A percentile compares a stretch with the other conserved stretches of the same genome.
phyloP scores from a whole-genome alignment of 1,140 invertebrate genomes.

The Tetragnatha versicolor region DNA sequence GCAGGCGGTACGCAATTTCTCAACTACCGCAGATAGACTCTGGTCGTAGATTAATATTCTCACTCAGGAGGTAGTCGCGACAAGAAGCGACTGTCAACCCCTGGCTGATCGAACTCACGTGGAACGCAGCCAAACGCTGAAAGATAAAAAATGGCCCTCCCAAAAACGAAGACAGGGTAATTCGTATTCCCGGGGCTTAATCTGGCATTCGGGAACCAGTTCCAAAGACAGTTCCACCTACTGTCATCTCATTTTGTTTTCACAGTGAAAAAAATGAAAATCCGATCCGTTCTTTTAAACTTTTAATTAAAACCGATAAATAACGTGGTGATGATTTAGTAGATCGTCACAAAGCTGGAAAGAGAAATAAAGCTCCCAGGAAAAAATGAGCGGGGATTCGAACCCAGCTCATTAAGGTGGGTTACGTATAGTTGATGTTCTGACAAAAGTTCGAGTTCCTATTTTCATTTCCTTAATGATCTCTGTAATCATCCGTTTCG shows the following conservation, averaged over 20 bases:
- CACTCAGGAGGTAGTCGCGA: too few relatives aligned
- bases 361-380: too few relatives aligned
- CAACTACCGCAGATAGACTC: too few relatives aligned
- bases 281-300: background rate
- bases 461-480: slow-evolving; percentile 50
- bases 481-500: slow-evolving; percentile 42
- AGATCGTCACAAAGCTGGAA: background rate
- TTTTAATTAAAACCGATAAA: slow-evolving; percentile 46
- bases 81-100: too few relatives aligned
- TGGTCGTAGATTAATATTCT: too few relatives aligned
- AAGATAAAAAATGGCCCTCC: slow-evolving; percentile 16
- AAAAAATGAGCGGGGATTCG: slow-evolving; percentile 12
- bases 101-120: slow-evolving; percentile 24
- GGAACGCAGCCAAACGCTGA: slow-evolving; percentile 21
- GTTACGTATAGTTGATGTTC: background rate
- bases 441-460: slow-evolving; percentile 35
- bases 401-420: slow-evolving; percentile 29
- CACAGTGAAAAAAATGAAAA: background rate
- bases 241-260: slow-evolving; percentile 13
- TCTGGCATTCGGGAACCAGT: slow-evolving; percentile 21
- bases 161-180: slow-evolving; percentile 28
- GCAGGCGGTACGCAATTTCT: too few relatives aligned
- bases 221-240: background rate
- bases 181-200: slow-evolving; percentile 21
- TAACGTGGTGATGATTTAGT: slow-evolving; percentile 25